Evolutionary conservation across 2,888 invertebrate species (phyloP).

Genomic region (Euplagia quadripunctaria): DNA sequence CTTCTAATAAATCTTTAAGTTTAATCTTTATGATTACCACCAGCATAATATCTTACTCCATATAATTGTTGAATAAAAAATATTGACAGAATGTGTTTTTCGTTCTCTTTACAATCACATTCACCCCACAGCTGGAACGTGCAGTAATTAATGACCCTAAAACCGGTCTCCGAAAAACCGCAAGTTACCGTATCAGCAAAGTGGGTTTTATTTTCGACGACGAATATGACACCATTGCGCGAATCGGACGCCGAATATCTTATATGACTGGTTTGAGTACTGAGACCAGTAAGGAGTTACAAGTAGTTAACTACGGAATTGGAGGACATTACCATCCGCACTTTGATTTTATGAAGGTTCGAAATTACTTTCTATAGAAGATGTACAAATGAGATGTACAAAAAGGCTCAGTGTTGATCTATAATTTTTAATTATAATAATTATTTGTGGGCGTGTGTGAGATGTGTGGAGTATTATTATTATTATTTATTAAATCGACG

Average conservation of each 20-base stretch:
- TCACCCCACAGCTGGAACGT: conserved; percentile 91
- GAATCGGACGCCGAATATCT: conserved; percentile 92
- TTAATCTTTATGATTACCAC: background rate
- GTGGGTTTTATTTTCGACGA: conserved; percentile 83
- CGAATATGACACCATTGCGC: conserved; percentile 87
- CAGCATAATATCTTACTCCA: no score
- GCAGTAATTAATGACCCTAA: conserved; percentile 98
- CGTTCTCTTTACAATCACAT: background rate
- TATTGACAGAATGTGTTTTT: background rate
- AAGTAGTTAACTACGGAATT: conserved; percentile 99
- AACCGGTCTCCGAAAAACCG: conserved; percentile 96
- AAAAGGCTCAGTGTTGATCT: no score
- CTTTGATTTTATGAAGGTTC: background rate
- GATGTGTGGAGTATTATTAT: no score
- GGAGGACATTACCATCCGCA: conserved; percentile 99
- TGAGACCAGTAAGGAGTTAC: conserved; percentile 97
- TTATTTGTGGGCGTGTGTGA: no score
- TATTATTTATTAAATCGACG: no score
- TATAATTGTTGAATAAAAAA: background rate
- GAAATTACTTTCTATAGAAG: background rate
- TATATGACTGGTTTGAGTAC: conserved; percentile 96
- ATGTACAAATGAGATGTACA: no score
- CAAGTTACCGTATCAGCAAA: conserved; percentile 98
- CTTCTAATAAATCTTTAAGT: background rate
- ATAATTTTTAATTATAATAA: no score